These are phyloP conservation scores for Aldabrachelys gigantea DNA, from an alignment of 2,113 vertebrate species.

Conservation along the genomic window DNA sequence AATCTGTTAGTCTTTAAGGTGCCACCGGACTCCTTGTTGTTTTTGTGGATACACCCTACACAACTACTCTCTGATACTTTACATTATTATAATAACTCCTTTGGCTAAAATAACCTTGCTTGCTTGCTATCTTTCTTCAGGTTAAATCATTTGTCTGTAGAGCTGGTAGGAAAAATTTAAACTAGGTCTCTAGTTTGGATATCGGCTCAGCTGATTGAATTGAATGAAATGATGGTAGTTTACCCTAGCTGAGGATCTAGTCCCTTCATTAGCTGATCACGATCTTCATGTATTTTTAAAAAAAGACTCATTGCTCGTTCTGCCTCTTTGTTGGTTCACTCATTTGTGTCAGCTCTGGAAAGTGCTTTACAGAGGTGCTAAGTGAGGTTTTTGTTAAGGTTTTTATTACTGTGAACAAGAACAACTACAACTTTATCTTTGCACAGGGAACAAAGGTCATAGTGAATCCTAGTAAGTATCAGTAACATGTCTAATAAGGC, in stretches of 20 bases:
- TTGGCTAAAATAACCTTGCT: not conserved
- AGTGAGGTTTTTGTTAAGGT: not conserved
- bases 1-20: no score
- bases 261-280: not conserved
- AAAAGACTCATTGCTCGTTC: not conserved
- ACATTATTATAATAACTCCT: not conserved
- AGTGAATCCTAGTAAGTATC: slow-evolving; percentile 58
- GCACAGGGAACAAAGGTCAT: slow-evolving; percentile 54
- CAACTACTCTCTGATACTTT: no score
- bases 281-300: not conserved
- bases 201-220: not conserved
- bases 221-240: not conserved
- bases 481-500: not conserved
- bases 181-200: not conserved
- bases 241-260: not conserved
- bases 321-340: not conserved
- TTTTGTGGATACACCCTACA: no score
- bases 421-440: not conserved
- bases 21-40: no score
- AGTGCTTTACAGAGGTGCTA: not conserved
- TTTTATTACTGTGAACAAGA: slow-evolving; percentile 38
- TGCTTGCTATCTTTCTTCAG: no score
- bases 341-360: not conserved
- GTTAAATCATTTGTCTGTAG: not conserved
- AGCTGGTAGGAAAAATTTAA: not conserved